Evolutionary conservation across 2,888 invertebrate species (phyloP), one percentile per base, ranked within the genome.

Genomic region (Torymus auratus): DNA sequence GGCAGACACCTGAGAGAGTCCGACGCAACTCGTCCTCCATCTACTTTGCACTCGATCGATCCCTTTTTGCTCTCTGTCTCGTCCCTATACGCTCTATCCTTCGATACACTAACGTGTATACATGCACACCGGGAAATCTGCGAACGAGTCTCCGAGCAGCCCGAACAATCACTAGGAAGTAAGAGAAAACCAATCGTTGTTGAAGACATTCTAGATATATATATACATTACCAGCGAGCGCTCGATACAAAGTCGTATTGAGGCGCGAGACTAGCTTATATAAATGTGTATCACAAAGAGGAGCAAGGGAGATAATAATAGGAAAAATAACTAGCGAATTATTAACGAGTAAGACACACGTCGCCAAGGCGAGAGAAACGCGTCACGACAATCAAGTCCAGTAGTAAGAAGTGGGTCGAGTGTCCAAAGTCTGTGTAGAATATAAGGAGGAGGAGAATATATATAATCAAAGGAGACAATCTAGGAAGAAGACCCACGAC

Each of bases 321-420:
- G 52, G 52, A 64, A 70, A 28, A 70, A 28, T 50, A 4, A 53
- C 1, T 70, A 56, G 14, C 41, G 41, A 41, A 41, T 41, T 41
- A 41, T 41, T 41, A 41, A 41, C 41, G 7, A 41, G 41, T 41
- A 60, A 75, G 69, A 74, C n/a, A n/a, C n/a, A n/a, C 68, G 71
- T 76, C 70, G 73, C 41, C 62, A 72, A 68, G 78, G 62, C 78
- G 84, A 85, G 83, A 89, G 89, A 89, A 88, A 88, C 86, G 90
- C 90, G 89, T 88, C 86, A 87, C 88, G 90, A 89, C 90, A 89
- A 90, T 89, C 90, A 89, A 88, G 85, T 85, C 85, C 84, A 86
- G 88, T 88, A 88, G 88, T 86, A 82, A 41, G 53, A 62, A 78
- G 82, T 67, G 73, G 72, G 75, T 79, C 79, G 68, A 73, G 68